Percentiles rank a stretch among this genome's conserved stretches.
Conservation (phyloP, 2,888 invertebrate species). For the Tetragnatha montana region DNA sequence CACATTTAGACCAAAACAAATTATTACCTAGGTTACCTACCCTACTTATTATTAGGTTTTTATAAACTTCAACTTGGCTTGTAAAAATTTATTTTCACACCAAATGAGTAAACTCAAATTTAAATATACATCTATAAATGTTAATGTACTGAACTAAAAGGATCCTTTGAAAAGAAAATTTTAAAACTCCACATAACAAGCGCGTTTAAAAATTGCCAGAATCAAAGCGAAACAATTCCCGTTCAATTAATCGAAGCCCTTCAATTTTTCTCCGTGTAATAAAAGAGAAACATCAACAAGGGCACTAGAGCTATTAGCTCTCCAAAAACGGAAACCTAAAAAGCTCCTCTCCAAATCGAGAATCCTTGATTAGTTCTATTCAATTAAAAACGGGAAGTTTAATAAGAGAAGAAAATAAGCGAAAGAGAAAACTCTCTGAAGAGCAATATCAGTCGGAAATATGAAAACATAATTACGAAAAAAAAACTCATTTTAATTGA, state of each 20-base stretch:
- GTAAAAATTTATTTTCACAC: too few species aligned
- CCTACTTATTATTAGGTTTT: too few species aligned
- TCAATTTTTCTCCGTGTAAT: background rate
- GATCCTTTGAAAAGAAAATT: background rate
- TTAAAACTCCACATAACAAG: background rate
- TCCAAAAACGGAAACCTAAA: background rate
- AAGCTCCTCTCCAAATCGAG: background rate
- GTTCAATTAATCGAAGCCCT: background rate
- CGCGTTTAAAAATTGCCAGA: background rate
- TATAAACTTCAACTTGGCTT: too few species aligned
- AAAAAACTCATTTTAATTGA: background rate
- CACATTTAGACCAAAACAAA: too few species aligned
- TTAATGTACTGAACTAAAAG: too few species aligned
- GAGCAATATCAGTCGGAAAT: background rate
- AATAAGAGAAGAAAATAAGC: background rate
- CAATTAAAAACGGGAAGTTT: background rate
- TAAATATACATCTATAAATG: too few species aligned
- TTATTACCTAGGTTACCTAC: too few species aligned
- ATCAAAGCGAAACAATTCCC: background rate
- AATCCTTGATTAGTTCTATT: constrained; percentile 1
- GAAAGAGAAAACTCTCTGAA: background rate
- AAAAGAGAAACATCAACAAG: background rate
- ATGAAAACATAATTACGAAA: background rate
- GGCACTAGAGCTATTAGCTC: background rate
- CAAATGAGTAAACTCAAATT: too few species aligned